Evolutionary conservation across 64 coral and sea anemone species (phyloP).

Genomic region (Pachyseris speciosa): DNA sequence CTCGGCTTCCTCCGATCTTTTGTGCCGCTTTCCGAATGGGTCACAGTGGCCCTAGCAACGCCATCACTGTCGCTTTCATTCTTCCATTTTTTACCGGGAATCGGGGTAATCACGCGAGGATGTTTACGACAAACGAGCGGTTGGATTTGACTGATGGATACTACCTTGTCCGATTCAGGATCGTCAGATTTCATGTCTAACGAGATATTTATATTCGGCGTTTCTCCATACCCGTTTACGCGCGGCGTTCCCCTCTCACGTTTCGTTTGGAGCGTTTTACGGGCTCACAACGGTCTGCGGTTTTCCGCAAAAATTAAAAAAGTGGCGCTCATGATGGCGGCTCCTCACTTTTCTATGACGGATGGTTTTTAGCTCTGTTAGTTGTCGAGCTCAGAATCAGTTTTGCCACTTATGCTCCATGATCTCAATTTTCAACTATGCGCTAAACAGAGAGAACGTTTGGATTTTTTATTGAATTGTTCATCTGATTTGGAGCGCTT

Average conservation of each 20-base stretch:
- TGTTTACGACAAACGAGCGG: slow-evolving; percentile 10
- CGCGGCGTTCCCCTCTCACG: not conserved
- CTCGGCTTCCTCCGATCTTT: not conserved
- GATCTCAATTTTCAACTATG: not conserved
- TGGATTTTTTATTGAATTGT: not conserved
- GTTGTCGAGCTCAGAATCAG: not conserved
- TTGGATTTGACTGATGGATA: slow-evolving; percentile 52
- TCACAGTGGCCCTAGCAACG: slow-evolving; percentile 66
- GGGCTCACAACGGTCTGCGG: not conserved
- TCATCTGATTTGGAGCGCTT: not conserved
- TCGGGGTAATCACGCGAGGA: not conserved
- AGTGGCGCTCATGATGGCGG: not conserved
- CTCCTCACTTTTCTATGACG: no score
- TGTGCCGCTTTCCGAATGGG: slow-evolving; percentile 13
- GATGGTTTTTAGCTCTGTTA: no score
- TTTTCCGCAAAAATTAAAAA: not conserved
- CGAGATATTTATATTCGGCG: not conserved
- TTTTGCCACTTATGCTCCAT: not conserved
- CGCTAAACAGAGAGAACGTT: not conserved
- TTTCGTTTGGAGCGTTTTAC: not conserved
- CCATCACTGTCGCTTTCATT: not conserved
- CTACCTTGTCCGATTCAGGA: not conserved
- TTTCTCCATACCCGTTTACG: not conserved
- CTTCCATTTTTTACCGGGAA: not conserved
- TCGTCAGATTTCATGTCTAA: slow-evolving; percentile 6